These are phyloP conservation scores for Phyllostomus discolor DNA, from an alignment of 2,113 vertebrate genomes.

Conservation along the genomic window DNA sequence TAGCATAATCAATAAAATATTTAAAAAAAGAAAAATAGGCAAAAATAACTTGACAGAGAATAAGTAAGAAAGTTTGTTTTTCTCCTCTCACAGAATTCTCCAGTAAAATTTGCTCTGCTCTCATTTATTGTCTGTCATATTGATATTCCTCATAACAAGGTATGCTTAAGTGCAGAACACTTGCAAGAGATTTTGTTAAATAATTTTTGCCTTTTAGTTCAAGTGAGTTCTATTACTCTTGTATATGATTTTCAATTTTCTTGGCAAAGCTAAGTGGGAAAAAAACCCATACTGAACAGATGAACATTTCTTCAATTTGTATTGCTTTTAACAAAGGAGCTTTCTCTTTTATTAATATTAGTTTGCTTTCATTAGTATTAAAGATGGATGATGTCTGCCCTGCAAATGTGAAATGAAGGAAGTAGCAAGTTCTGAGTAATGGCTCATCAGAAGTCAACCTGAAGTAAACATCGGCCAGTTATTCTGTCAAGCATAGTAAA, in stretches of 20 bases:
- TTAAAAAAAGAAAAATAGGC: too few species aligned
- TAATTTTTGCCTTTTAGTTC: not conserved
- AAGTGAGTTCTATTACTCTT: slow-evolving; percentile 13
- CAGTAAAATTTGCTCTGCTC: not conserved
- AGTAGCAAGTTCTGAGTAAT: not conserved
- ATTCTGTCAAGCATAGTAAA: not conserved
- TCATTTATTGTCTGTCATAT: not conserved
- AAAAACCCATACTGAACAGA: not conserved
- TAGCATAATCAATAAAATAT: too few species aligned
- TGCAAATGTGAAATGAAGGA: not conserved
- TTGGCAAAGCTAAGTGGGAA: not conserved
- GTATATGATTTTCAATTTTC: not conserved
- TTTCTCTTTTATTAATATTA: not conserved
- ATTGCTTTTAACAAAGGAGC: not conserved
- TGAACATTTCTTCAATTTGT: not conserved
- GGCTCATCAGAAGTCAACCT: not conserved
- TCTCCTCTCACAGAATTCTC: not conserved
- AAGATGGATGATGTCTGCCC: not conserved
- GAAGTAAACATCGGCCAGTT: not conserved
- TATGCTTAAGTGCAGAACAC: not conserved
- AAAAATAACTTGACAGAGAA: not conserved
- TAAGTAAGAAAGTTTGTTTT: slow-evolving; percentile 25
- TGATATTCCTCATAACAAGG: not conserved
- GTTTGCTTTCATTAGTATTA: not conserved
- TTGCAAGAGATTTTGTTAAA: not conserved